Evolutionary conservation across 2,888 invertebrate species (phyloP).

Genomic region (Teleogryllus oceanicus): DNA sequence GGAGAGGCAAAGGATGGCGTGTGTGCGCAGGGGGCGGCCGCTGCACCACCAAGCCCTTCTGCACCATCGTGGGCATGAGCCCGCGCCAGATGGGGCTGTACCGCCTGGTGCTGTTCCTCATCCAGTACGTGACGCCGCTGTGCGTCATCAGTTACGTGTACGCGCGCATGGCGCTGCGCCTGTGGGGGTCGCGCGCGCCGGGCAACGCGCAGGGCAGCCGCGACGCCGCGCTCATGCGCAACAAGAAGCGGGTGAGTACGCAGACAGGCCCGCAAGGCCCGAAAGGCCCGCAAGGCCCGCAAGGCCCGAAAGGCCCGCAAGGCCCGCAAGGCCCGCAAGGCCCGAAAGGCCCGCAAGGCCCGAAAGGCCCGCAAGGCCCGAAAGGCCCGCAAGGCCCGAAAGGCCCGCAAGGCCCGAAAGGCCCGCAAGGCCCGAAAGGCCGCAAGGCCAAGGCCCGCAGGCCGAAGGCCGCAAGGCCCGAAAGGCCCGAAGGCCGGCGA

Average conservation of each 20-base stretch:
- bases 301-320: too few species aligned
- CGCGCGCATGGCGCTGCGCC: constrained; percentile 70
- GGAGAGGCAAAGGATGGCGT: too few species aligned
- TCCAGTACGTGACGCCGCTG: constrained; percentile 74
- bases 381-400: too few species aligned
- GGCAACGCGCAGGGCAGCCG: constrained; percentile 74
- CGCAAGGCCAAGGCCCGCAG: too few species aligned
- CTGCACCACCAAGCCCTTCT: constrained; percentile 57
- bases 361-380: too few species aligned
- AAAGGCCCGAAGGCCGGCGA: too few species aligned
- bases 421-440: too few species aligned
- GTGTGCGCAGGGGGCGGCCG: constrained; percentile 45
- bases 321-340: too few species aligned
- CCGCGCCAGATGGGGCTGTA: constrained; percentile 47
- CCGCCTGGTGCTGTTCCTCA: constrained; percentile 56
- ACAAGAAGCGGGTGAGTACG: constrained; percentile 57
- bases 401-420: too few species aligned
- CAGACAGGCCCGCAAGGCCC: not conserved
- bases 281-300: too few species aligned
- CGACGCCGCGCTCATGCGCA: constrained; percentile 74
- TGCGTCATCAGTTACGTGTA: constrained; percentile 80
- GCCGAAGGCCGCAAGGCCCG: too few species aligned
- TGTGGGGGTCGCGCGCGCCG: constrained; percentile 77
- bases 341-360: too few species aligned
- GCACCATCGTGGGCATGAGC: constrained; percentile 48